A percentile compares a stretch with the other conserved stretches of the same genome.
These are phyloP conservation scores for Oreochromis grahami DNA, from an alignment of 2,797 vertebrate species.

Conservation along the genomic window DNA sequence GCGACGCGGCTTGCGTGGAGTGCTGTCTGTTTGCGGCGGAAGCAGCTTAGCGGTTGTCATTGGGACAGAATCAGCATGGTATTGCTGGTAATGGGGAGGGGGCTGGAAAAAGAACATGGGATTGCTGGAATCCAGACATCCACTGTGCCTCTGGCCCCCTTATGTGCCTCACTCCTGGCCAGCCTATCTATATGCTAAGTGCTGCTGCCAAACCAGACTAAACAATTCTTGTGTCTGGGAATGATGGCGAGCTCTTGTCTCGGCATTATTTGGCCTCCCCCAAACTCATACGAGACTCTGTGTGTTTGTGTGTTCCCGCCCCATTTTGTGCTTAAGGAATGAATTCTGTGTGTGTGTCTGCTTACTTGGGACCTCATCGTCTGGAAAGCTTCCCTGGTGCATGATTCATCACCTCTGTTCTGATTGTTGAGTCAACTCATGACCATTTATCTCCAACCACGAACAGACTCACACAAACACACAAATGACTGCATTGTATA, in stretches of 20 bases:
- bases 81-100: conserved; percentile 31
- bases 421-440: conserved; percentile 26
- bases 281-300: not conserved
- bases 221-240: conserved; percentile 36
- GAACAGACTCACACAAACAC: not conserved
- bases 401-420: conserved; percentile 30
- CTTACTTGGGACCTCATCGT: conserved; percentile 19
- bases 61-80: conserved; percentile 30
- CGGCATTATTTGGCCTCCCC: conserved; percentile 28
- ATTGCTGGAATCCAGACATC: conserved; percentile 34
- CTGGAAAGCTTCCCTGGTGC: conserved; percentile 24
- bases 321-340: not conserved
- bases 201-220: conserved; percentile 36
- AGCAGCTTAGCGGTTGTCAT: conserved; percentile 46
- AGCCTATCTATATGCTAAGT: conserved; percentile 75
- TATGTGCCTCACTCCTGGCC: conserved; percentile 6
- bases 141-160: not conserved
- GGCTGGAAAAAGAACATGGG: conserved; percentile 22
- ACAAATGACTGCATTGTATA: not conserved
- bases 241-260: conserved; percentile 45
- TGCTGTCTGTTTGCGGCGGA: conserved; percentile 36
- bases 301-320: not conserved
- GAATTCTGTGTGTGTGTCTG: not conserved
- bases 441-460: not conserved
- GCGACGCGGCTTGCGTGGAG: conserved; percentile 14